Evolutionary conservation across 2,888 invertebrate species (phyloP), one percentile per base, ranked within the genome.

Genomic region (Eupithecia inturbata): DNA sequence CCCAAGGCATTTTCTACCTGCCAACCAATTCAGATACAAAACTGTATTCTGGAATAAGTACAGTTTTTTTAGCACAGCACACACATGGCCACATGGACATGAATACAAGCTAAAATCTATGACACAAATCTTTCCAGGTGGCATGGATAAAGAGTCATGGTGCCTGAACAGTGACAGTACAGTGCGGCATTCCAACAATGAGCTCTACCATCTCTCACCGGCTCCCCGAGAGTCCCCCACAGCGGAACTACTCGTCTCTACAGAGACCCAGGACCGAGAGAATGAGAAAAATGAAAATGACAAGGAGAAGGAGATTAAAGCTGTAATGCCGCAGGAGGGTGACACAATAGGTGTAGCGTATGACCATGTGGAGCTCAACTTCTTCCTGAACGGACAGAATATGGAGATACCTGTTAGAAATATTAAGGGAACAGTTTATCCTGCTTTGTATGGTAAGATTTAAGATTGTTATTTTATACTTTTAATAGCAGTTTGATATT

Each of bases 351-450:
- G 99, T 33, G 95, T 99, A 49, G 97, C 98, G 0, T 99, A 98
- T 89, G 99, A 99, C 89, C 99, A 99, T 89, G 97, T 99, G 75
- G 98, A 99, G 86, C 93, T 99, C 75, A 98, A 98, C 89, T 99
- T 99, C 94, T 99, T 96, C 90, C 93, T 99, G 60, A 99, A 99
- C 93, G 99, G 99, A 3, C 97, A 97, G 86, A 96, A 97, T 83
- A 95, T 98, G 85, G 97, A 98, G 83, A 96, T 96, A 82, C 97
- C 98, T 28, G 95, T 99, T 64, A 96, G 97, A 78, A 98, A 98
- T 91, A 96, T 99, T 78, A 97, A 97, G 87, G 99, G 98, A 78
- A 97, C 98, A 1, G 97, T 98, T 2, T 99, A 97, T 92, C 99
- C 99, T 39, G 97, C 97, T 36, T 95, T 99, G 75, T 99, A 97